Percentiles rank a stretch among this genome's conserved stretches.
Conservation (phyloP, 2,113 vertebrate species). For the Scortum barcoo region DNA sequence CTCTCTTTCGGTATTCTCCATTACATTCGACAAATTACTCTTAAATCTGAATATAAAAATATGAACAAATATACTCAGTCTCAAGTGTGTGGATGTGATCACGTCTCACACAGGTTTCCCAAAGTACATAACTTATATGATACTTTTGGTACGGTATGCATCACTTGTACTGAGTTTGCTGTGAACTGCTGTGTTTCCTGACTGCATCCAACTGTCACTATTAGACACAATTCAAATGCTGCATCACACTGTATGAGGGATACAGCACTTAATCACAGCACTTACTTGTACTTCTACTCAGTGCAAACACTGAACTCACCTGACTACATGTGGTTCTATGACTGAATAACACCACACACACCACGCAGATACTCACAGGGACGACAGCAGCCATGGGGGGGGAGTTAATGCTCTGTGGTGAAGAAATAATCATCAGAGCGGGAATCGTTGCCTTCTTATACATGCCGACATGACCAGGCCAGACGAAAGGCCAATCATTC, state of each 20-base stretch:
- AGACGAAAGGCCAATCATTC: constrained; percentile 55
- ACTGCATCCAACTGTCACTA: neutral
- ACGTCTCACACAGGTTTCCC: neutral
- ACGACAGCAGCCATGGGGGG: constrained; percentile 82
- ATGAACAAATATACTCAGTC: neutral
- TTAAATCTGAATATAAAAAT: neutral
- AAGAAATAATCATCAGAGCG: neutral
- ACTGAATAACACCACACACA: neutral
- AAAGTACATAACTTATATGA: neutral
- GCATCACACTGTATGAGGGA: neutral
- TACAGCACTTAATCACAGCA: neutral
- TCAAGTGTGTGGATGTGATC: neutral
- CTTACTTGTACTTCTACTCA: neutral
- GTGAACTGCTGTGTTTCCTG: neutral
- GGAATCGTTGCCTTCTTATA: constrained; percentile 62
- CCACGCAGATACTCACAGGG: constrained; percentile 77
- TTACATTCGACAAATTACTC: neutral
- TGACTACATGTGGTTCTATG: neutral
- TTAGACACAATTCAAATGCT: neutral
- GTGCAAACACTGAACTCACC: neutral
- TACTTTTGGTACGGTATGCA: neutral
- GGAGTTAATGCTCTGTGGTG: constrained; percentile 1
- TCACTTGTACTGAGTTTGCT: neutral
- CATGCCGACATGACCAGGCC: neutral
- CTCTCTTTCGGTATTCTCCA: neutral